A percentile compares a stretch with the other conserved stretches of the same genome.
Evolutionary conservation across 2,113 vertebrate species (phyloP).

Genomic region (Ophiodon elongatus): DNA sequence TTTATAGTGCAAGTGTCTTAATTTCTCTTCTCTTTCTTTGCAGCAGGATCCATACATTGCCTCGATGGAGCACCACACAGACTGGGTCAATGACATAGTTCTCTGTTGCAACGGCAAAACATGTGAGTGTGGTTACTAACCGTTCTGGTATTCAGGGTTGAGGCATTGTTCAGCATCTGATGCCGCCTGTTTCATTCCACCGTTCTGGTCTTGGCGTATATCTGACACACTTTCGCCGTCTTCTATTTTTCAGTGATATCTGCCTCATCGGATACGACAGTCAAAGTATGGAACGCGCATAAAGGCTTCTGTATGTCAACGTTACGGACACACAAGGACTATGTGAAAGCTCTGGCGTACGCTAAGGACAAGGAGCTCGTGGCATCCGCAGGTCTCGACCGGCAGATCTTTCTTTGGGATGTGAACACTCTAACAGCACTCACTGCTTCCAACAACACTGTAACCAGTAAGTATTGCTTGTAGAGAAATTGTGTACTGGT

Average conservation of each 20-base stretch:
- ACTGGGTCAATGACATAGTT: slow-evolving; percentile 99
- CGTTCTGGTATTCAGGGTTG: neutral
- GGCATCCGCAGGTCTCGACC: slow-evolving; percentile 96
- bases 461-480: slow-evolving; percentile 91
- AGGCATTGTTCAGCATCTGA: neutral
- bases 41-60: slow-evolving; percentile 99
- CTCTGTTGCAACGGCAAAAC: slow-evolving; percentile 99
- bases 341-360: slow-evolving; percentile 98
- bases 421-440: slow-evolving; percentile 98
- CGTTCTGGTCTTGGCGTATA: neutral
- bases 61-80: slow-evolving; percentile 99
- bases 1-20: neutral
- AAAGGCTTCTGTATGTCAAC: slow-evolving; percentile 99
- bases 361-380: slow-evolving; percentile 99
- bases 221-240: neutral
- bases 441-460: slow-evolving; percentile 99
- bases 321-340: slow-evolving; percentile 98
- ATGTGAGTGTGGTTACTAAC: slow-evolving; percentile 85
- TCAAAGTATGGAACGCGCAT: slow-evolving; percentile 99
- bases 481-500: neutral
- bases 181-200: neutral
- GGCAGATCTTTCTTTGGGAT: slow-evolving; percentile 99
- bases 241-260: slow-evolving; percentile 90
- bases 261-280: slow-evolving; percentile 97
- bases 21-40: slow-evolving; percentile 31